Percentiles rank a stretch among this genome's conserved stretches.
Conservation (phyloP, 1,140 invertebrate genomes). For the Periplaneta americana region DNA sequence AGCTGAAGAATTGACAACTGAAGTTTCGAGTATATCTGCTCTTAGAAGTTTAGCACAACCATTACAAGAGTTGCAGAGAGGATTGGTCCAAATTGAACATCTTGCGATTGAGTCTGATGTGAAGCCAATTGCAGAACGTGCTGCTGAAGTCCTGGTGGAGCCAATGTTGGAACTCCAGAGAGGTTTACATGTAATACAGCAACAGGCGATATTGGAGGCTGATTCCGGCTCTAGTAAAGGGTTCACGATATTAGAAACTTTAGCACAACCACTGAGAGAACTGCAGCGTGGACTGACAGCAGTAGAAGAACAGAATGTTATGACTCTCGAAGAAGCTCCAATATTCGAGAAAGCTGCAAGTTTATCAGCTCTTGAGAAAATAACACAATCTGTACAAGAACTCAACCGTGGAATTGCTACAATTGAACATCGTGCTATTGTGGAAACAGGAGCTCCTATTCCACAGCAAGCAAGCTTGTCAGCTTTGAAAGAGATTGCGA, state of each 20-base stretch:
- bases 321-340: neutral
- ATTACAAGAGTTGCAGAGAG: neutral
- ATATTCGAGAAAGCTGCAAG: neutral
- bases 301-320: conserved; percentile 3
- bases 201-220: conserved; percentile 58
- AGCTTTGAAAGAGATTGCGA: neutral
- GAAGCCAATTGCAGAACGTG: neutral
- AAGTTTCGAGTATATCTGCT: neutral
- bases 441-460: neutral
- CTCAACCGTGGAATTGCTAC: neutral
- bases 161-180: conserved; percentile 47
- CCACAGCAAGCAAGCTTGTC: neutral
- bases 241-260: conserved; percentile 13
- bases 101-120: neutral
- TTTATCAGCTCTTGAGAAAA: neutral
- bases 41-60: neutral
- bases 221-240: conserved; percentile 18
- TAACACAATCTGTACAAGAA: conserved; percentile 1
- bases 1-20: neutral
- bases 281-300: neutral
- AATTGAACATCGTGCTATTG: neutral
- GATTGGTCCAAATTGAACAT: neutral
- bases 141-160: neutral
- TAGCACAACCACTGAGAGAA: neutral
- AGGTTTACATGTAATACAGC: conserved; percentile 55